phyloP scores from a whole-genome alignment of 2,797 vertebrate genomes.

The Agapornis canus region DNA sequence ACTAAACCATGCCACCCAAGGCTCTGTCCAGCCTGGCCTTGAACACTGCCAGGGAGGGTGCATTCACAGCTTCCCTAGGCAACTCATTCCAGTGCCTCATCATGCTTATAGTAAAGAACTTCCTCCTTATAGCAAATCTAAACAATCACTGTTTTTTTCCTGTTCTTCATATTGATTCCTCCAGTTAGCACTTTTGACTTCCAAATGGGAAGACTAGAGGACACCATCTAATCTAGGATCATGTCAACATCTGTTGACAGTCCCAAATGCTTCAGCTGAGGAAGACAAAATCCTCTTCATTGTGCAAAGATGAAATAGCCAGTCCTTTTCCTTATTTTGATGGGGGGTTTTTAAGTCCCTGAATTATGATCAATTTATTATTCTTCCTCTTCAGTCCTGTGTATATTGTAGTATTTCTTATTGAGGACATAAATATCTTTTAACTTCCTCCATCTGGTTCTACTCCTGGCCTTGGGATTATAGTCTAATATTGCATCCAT shows the following conservation, averaged over 20 bases:
- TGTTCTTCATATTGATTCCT: not conserved
- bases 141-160: not conserved
- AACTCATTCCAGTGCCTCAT: too few relatives aligned
- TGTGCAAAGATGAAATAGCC: not conserved
- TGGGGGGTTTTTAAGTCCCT: not conserved
- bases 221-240: not conserved
- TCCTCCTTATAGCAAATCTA: not conserved
- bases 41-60: too few relatives aligned
- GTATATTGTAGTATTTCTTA: not conserved
- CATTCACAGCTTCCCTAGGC: too few relatives aligned
- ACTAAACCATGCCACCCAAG: too few relatives aligned
- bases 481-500: not conserved
- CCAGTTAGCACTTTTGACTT: conserved; percentile 19
- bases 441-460: not conserved
- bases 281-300: not conserved
- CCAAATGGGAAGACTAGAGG: not conserved
- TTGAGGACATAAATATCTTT: not conserved
- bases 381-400: not conserved
- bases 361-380: not conserved
- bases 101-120: not conserved
- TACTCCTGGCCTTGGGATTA: not conserved
- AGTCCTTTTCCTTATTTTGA: not conserved
- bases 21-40: too few relatives aligned
- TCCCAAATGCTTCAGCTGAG: not conserved
- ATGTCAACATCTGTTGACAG: not conserved